Evolutionary conservation across 2,888 invertebrate species (phyloP), one percentile per base, ranked within the genome.

Genomic region (Ennomos quercinarius): DNA sequence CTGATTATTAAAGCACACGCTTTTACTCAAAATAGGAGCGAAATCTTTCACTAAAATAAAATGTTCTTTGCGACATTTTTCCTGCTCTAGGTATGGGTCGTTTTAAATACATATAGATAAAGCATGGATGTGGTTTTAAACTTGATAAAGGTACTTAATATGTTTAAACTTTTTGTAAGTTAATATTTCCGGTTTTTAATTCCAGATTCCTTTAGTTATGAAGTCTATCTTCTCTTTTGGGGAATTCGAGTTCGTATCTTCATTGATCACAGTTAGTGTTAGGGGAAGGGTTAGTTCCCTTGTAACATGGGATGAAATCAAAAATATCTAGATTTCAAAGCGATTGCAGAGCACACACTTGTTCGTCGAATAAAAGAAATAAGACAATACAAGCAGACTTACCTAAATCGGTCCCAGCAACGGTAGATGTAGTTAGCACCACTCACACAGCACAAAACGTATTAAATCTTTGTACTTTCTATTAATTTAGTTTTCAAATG

Each of bases 1-100:
- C 38, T 38, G 38, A 38, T 38, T 38, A 38, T 38, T 38, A 38
- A 38, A 38, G 38, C 38, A 38, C 38, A 38, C 38, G 38, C 38
- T 38, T 38, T 38, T 38, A 38, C 38, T 38, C 38, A 38, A 38
- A 38, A 38, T 38, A 38, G 38, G 38, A 38, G 10, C 38, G 38
- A 38, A 38, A 38, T 38, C 38, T 38, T 38, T 38, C 38, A 38
- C 38, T 38, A 38, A 38, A 38, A 38, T 38, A 38, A 38, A 38
- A 38, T 38, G 38, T 38, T 38, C 38, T 38, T 38, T 38, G n/a
- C 38, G 38, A 38, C 38, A 38, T 38, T 38, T 38, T 38, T 38
- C 38, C 38, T 38, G 38, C 38, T 38, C 38, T 38, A 38, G 38
- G 38, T 38, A 38, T 38, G 38, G 38, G 38, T 38, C 38, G 38